These are phyloP conservation scores for Podarcis lilfordi DNA, from an alignment of 2,797 vertebrate species.

Conservation along the genomic window DNA sequence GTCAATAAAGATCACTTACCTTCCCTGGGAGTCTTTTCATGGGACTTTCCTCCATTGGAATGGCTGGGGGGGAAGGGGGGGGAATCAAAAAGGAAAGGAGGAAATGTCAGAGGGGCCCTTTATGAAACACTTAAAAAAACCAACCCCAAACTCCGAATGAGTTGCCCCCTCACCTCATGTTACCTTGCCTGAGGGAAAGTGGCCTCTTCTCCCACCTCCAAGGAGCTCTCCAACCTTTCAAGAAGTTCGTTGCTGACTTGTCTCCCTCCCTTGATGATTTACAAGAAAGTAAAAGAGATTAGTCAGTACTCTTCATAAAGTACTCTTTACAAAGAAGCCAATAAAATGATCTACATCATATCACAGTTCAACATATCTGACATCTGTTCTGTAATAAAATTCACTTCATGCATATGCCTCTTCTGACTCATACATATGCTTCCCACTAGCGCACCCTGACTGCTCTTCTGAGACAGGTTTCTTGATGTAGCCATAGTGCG, in stretches of 20 bases:
- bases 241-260: slow-evolving; percentile 70
- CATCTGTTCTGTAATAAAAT: slow-evolving; percentile 73
- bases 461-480: slow-evolving; percentile 53
- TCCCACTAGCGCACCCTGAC: slow-evolving; percentile 54
- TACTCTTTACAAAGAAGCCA: slow-evolving; percentile 64
- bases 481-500: slow-evolving; percentile 34
- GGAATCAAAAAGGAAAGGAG: slow-evolving; percentile 66
- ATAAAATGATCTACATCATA: slow-evolving; percentile 65
- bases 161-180: slow-evolving; percentile 58
- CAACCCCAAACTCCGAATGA: slow-evolving; percentile 44
- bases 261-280: slow-evolving; percentile 61
- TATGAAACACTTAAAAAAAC: slow-evolving; percentile 61
- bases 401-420: slow-evolving; percentile 67
- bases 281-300: slow-evolving; percentile 66
- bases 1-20: slow-evolving; percentile 77
- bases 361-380: slow-evolving; percentile 71
- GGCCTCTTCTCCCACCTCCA: slow-evolving; percentile 66
- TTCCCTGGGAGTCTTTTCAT: slow-evolving; percentile 75
- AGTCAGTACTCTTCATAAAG: slow-evolving; percentile 62
- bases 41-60: slow-evolving; percentile 51
- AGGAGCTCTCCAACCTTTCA: slow-evolving; percentile 63
- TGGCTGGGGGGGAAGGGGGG: slow-evolving; percentile 32
- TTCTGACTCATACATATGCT: slow-evolving; percentile 66
- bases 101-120: slow-evolving; percentile 69
- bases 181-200: slow-evolving; percentile 75